Evolutionary conservation across 1,140 invertebrate genomes (phyloP).

Genomic region (Bombus consobrinus): DNA sequence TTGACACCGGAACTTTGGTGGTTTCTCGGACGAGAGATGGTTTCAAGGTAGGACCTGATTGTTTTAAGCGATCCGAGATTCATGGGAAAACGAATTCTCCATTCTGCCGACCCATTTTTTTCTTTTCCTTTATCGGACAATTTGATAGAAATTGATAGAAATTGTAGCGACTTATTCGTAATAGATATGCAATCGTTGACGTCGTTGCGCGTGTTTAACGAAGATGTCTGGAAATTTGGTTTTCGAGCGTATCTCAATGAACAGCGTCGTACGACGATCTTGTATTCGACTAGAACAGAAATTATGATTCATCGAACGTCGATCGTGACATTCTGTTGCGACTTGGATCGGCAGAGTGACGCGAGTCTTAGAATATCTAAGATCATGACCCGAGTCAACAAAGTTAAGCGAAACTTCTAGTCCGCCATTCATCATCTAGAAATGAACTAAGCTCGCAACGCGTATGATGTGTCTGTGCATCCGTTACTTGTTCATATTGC

Average conservation of each 20-base stretch:
- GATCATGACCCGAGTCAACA: background rate
- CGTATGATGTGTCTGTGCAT: background rate
- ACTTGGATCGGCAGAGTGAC: background rate
- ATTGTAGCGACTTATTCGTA: too few relatives aligned
- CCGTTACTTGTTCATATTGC: background rate
- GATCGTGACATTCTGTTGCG: background rate
- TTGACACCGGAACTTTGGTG: background rate
- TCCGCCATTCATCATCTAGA: background rate
- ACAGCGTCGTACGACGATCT: accelerated
- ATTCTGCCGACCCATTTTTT: accelerated
- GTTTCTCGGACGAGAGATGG: background rate
- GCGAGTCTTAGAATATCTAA: background rate
- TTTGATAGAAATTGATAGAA: too few relatives aligned
- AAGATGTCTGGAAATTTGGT: too few relatives aligned
- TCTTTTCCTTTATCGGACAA: background rate
- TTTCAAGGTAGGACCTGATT: background rate
- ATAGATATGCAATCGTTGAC: too few relatives aligned
- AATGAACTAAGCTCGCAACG: background rate
- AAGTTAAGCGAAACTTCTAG: background rate
- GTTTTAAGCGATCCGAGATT: background rate
- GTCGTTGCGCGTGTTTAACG: too few relatives aligned
- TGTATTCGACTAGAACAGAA: background rate
- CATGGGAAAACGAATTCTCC: background rate
- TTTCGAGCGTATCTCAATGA: background rate
- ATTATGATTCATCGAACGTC: background rate